phyloP scores from a whole-genome alignment of 2,888 invertebrate genomes.

The Drosophila affinis region DNA sequence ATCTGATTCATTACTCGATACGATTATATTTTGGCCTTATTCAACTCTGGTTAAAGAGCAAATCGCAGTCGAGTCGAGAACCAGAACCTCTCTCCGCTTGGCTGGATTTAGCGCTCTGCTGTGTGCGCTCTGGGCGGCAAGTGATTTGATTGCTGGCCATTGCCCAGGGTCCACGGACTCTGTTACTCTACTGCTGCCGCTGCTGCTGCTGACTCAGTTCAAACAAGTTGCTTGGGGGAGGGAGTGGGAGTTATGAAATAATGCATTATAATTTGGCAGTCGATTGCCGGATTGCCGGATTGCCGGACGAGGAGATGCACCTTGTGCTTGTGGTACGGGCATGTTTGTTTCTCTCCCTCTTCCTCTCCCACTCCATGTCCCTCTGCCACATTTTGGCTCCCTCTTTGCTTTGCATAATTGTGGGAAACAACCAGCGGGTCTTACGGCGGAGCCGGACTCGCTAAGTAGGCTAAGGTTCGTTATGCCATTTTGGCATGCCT shows the following conservation, averaged over 20 bases:
- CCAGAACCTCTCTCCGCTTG: constrained; percentile 46
- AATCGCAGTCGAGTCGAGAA: background rate
- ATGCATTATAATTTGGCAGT: constrained; percentile 76
- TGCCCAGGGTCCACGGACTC: constrained; percentile 38
- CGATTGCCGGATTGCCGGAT: constrained; percentile 67
- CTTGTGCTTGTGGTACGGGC: constrained; percentile 58
- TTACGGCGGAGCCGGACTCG: constrained; percentile 38
- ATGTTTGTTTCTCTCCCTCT: constrained; percentile 64
- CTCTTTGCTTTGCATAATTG: constrained; percentile 73
- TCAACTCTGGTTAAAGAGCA: background rate
- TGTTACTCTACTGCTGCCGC: background rate
- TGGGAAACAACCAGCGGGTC: constrained; percentile 78
- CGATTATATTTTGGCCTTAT: background rate
- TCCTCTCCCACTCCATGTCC: constrained; percentile 5
- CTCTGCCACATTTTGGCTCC: constrained; percentile 49
- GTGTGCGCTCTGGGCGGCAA: constrained; percentile 73
- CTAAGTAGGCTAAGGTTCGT: constrained; percentile 78
- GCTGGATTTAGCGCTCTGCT: constrained; percentile 33
- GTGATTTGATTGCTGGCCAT: constrained; percentile 72
- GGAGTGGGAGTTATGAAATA: constrained; percentile 72
- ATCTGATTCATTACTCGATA: no score
- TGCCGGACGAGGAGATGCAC: constrained; percentile 57
- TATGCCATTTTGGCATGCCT: constrained; percentile 77
- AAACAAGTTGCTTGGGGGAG: constrained; percentile 73
- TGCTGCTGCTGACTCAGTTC: constrained; percentile 64